phyloP scores from a whole-genome alignment of 1,140 invertebrate genomes.

The Dinoponera quadriceps region DNA sequence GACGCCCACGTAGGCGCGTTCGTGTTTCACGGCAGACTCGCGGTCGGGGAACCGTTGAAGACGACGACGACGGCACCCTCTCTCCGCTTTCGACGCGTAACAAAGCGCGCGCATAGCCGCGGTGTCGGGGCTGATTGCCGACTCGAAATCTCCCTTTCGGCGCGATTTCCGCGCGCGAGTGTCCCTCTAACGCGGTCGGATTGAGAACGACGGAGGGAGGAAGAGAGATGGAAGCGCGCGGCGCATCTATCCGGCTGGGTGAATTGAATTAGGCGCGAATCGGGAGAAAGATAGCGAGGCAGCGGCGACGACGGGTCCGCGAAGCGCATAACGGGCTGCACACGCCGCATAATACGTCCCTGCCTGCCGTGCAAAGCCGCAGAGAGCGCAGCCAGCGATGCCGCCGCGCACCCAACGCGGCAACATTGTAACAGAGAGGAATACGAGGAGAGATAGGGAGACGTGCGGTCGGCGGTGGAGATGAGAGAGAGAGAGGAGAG shows the following conservation, averaged over 20 bases:
- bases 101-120: too few species aligned
- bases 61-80: background rate
- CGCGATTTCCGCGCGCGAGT: slow-evolving; percentile 30
- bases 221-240: slow-evolving; percentile 9
- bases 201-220: background rate
- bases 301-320: slow-evolving; percentile 59
- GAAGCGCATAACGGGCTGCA: slow-evolving; percentile 64
- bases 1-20: slow-evolving; percentile 54
- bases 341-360: slow-evolving; percentile 66
- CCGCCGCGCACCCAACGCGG: slow-evolving; percentile 71
- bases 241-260: slow-evolving; percentile 39
- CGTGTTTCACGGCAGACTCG: background rate
- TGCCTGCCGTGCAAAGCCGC: slow-evolving; percentile 60
- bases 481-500: slow-evolving; percentile 19
- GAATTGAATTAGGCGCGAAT: slow-evolving; percentile 70
- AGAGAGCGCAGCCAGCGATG: slow-evolving; percentile 58
- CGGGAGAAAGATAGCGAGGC: slow-evolving; percentile 26
- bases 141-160: background rate
- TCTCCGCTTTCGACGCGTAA: too few species aligned
- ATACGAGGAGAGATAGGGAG: slow-evolving; percentile 65
- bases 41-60: background rate
- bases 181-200: slow-evolving; percentile 14
- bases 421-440: slow-evolving; percentile 78
- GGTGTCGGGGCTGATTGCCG: too few species aligned
- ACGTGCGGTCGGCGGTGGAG: slow-evolving; percentile 19